A percentile compares a stretch with the other conserved stretches of the same genome.
phyloP scores from a whole-genome alignment of 1,140 invertebrate species.

The Eriocheir sinensis region DNA sequence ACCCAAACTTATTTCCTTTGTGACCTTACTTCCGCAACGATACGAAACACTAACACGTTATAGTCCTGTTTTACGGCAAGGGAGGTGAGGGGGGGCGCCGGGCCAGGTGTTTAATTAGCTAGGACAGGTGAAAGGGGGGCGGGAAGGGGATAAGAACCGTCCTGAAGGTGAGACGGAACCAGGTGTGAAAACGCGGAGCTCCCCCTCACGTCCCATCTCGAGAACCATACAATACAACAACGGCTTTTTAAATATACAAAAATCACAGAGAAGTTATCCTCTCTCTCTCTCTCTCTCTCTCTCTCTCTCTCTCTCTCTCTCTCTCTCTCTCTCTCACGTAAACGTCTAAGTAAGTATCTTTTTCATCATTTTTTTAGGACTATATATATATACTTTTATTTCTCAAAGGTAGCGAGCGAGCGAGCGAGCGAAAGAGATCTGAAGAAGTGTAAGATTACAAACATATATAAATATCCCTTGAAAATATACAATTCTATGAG shows the following conservation, averaged over 20 bases:
- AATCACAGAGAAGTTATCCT: too few relatives aligned
- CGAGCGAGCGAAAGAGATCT: neutral
- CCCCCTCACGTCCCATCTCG: neutral
- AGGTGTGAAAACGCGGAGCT: neutral
- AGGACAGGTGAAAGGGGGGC: neutral
- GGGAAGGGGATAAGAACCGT: neutral
- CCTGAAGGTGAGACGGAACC: neutral
- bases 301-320: too few relatives aligned
- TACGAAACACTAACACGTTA: neutral
- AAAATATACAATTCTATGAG: constrained; percentile 12
- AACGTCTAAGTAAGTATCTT: neutral
- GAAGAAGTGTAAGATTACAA: neutral
- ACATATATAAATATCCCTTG: neutral
- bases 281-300: too few relatives aligned
- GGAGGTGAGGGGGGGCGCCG: neutral
- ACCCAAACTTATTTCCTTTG: neutral
- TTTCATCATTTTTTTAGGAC: too few relatives aligned
- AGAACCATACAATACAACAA: neutral
- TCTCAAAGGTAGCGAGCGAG: neutral
- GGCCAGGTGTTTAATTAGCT: too few relatives aligned
- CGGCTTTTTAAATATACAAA: neutral
- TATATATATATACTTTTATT: too few relatives aligned
- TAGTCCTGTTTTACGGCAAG: neutral
- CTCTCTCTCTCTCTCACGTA: too few relatives aligned
- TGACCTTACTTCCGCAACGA: too few relatives aligned